phyloP scores from a whole-genome alignment of 1,140 invertebrate genomes.

The Melitaea cinxia region DNA sequence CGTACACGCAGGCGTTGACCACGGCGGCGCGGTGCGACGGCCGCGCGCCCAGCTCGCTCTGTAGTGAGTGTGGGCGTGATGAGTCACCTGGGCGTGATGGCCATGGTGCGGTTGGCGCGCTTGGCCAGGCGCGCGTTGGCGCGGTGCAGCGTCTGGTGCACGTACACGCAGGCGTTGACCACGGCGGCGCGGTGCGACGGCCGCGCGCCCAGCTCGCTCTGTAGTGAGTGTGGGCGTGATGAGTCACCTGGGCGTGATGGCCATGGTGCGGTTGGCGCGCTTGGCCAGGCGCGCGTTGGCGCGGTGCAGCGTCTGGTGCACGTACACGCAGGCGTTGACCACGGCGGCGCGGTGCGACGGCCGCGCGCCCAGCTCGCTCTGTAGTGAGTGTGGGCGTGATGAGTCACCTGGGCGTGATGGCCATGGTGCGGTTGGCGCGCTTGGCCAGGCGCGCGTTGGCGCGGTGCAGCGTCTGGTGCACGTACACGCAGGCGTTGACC shows the following conservation, averaged over 20 bases:
- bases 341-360: too few relatives aligned
- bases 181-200: too few relatives aligned
- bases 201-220: too few relatives aligned
- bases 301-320: conserved; percentile 98
- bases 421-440: conserved; percentile 96
- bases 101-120: conserved; percentile 96
- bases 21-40: too few relatives aligned
- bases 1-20: conserved; percentile 99
- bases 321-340: conserved; percentile 99
- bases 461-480: conserved; percentile 98
- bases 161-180: conserved; percentile 99
- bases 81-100: conserved; percentile 82
- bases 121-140: conserved; percentile 95
- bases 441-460: conserved; percentile 95
- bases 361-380: too few relatives aligned
- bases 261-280: conserved; percentile 96
- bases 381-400: too few relatives aligned
- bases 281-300: conserved; percentile 95
- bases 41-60: too few relatives aligned
- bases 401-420: conserved; percentile 82
- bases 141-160: conserved; percentile 98
- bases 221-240: too few relatives aligned
- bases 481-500: conserved; percentile 99
- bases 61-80: too few relatives aligned
- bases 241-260: conserved; percentile 82